Base-by-base conservation (phyloP, 2,888 invertebrate genomes). In the Mycogona germanica region DNA sequence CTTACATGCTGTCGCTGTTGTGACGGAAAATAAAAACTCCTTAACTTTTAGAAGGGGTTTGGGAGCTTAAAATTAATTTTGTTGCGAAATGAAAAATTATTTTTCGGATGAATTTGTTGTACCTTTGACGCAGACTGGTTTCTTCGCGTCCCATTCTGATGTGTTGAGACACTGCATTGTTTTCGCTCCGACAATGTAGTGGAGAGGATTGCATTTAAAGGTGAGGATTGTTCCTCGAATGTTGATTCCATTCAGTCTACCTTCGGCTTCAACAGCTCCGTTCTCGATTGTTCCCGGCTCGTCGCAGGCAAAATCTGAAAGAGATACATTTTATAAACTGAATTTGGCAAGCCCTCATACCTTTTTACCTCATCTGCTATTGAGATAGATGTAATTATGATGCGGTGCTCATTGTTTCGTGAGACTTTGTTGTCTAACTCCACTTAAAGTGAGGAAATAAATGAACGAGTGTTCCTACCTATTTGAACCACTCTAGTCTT, bases 41-140 rank as follows among this genome's bases (percentile, higher is more conserved):
- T 21, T 9, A 25, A 12, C 41, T 41, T 41, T 41, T 12, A 12
- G 35, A 12, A 35, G n/a, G 9, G 7, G n/a, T n/a, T n/a, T n/a
- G n/a, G n/a, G n/a, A n/a, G n/a, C n/a, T n/a, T n/a, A n/a, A n/a
- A n/a, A n/a, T n/a, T n/a, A n/a, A 41, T 9, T 29, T 47, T 28
- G 32, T 37, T 35, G 6, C 19, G 5, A 41, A 51, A 26, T 32
- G 2, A 5, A n/a, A 7, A 21, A 44, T 44, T 29, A 1, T 2
- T 45, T 25, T 25, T 3, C 21, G 21, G 17, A 19, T 19, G 19
- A 37, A 3, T n/a, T 3, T 37, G 5, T 37, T 2, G 19, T 21
- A 53, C 53, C 38, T 48, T 38, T 47, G n/a, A 37, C 29, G 30
- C 53, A 53, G 12, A 35, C 38, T 5, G 53, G 53, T 19, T 21